These are phyloP conservation scores for Coregonus sp. DNA, from an alignment of 2,797 vertebrate genomes.

Conservation along the genomic window DNA sequence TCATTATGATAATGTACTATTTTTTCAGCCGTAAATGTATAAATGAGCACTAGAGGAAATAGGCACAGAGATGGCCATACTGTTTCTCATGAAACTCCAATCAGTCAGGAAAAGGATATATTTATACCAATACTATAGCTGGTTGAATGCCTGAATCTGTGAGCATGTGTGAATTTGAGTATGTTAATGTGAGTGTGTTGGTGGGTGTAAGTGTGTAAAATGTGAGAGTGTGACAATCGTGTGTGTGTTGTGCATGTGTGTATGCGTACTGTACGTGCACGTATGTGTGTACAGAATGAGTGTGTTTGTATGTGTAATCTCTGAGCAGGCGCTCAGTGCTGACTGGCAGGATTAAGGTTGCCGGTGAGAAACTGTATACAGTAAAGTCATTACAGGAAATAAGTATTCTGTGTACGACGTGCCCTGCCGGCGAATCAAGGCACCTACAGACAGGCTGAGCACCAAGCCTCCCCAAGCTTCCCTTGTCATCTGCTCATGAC, in stretches of 20 bases:
- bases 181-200: constrained; percentile 12
- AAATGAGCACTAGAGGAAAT: background rate
- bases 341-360: background rate
- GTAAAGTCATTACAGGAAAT: background rate
- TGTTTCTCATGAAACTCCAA: background rate
- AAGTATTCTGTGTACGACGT: background rate
- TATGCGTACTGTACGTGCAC: background rate
- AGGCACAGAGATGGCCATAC: background rate
- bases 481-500: background rate
- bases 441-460: constrained; percentile 1
- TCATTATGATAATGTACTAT: background rate
- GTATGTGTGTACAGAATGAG: background rate
- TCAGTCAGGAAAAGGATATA: background rate
- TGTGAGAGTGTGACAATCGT: constrained; percentile 12
- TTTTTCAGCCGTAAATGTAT: background rate
- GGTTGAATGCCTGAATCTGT: background rate
- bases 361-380: background rate
- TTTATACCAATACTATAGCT: background rate
- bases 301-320: constrained; percentile 4
- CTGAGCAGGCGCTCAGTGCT: background rate
- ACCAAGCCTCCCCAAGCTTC: background rate
- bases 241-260: constrained; percentile 9
- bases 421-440: background rate
- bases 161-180: constrained; percentile 10
- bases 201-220: constrained; percentile 5